phyloP scores from a whole-genome alignment of 1,140 invertebrate genomes.

The Penaeus japonicus region DNA sequence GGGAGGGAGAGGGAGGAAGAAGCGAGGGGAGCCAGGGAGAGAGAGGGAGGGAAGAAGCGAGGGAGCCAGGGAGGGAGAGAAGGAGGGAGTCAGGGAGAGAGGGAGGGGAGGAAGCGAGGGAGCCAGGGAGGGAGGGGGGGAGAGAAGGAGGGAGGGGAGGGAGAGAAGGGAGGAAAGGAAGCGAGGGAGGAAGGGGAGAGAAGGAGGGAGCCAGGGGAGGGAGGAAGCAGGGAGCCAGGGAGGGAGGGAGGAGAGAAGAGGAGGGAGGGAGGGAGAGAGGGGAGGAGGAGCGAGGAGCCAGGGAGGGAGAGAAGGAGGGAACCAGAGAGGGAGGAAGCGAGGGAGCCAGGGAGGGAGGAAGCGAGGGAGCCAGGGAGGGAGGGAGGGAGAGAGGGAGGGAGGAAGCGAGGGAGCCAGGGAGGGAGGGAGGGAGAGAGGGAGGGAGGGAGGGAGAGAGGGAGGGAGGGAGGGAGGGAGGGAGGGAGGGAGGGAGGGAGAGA shows the following conservation, averaged over 20 bases:
- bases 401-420: no score
- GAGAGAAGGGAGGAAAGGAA: background rate
- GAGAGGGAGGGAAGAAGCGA: background rate
- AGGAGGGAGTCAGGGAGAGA: background rate
- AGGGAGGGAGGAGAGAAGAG: background rate
- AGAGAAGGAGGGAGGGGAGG: background rate
- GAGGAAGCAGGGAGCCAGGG: background rate
- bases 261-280: no score
- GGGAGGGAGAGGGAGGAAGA: background rate
- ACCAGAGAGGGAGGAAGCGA: no score
- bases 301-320: no score
- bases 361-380: no score
- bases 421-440: no score
- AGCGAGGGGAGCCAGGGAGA: background rate
- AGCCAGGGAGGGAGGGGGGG: background rate
- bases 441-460: no score
- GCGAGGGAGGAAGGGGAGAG: background rate
- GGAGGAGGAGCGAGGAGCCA: no score
- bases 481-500: no score
- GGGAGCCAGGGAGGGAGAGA: background rate
- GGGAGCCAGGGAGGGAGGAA: no score
- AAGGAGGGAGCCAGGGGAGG: background rate
- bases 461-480: no score
- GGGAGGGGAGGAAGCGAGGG: background rate
- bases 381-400: no score